A percentile compares a stretch with the other conserved stretches of the same genome.
phyloP scores from a whole-genome alignment of 2,888 invertebrate species.

The Epinotia ramella region DNA sequence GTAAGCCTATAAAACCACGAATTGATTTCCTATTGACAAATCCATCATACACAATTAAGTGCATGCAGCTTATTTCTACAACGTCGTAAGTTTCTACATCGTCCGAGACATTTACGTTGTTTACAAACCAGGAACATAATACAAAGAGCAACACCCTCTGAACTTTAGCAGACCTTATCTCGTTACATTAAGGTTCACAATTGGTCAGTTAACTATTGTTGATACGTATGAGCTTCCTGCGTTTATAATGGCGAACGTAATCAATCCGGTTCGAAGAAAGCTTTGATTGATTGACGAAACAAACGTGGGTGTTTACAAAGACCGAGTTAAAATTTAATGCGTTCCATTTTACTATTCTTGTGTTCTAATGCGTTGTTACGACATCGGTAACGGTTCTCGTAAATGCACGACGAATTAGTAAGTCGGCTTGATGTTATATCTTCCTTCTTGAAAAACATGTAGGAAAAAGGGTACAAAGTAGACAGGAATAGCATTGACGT shows the following conservation, averaged over 20 bases:
- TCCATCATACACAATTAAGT: slow-evolving; percentile 30
- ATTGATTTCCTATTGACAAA: slow-evolving; percentile 33
- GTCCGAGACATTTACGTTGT: neutral
- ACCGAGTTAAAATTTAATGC: slow-evolving; percentile 56
- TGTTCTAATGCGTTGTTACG: slow-evolving; percentile 45
- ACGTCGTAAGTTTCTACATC: neutral
- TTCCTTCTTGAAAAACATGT: slow-evolving; percentile 18
- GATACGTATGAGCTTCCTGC: slow-evolving; percentile 21
- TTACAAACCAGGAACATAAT: neutral
- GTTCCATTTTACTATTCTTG: slow-evolving; percentile 57
- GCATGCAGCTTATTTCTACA: neutral
- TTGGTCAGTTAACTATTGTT: neutral
- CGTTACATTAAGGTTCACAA: neutral
- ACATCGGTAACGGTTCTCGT: slow-evolving; percentile 43
- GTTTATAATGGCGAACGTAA: slow-evolving; percentile 39
- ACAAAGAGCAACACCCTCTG: neutral
- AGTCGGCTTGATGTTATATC: slow-evolving; percentile 24
- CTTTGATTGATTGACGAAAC: slow-evolving; percentile 65
- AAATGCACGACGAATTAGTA: slow-evolving; percentile 20
- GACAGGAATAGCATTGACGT: neutral
- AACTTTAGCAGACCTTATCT: neutral
- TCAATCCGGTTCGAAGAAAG: slow-evolving; percentile 58
- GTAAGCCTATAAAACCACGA: slow-evolving; percentile 11
- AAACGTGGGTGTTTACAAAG: slow-evolving; percentile 62
- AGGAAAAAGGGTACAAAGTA: neutral